A percentile compares a stretch with the other conserved stretches of the same genome.
Evolutionary conservation across 2,797 vertebrate genomes (phyloP).

Genomic region (Sebastes jordani): DNA sequence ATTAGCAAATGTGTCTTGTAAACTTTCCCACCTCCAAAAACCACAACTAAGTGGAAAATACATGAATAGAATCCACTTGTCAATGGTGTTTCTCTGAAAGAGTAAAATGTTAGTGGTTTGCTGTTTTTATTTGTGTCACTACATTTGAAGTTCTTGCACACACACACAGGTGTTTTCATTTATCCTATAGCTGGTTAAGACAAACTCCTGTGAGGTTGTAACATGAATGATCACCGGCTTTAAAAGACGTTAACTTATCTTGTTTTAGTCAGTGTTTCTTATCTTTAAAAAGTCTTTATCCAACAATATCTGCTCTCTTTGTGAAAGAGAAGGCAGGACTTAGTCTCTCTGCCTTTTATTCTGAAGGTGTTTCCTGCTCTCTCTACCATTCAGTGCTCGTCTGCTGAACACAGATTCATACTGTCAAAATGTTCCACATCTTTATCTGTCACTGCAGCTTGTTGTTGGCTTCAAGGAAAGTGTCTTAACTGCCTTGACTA

Average conservation of each 20-base stretch:
- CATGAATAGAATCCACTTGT: not conserved
- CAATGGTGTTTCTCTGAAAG: not conserved
- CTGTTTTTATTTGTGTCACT: not conserved
- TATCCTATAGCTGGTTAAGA: not conserved
- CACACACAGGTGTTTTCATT: not conserved
- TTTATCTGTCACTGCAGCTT: conserved; percentile 1
- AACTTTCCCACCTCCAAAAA: not conserved
- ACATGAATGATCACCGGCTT: not conserved
- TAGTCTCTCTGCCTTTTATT: not conserved
- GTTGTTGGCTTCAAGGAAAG: not conserved
- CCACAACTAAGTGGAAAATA: not conserved
- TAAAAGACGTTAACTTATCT: not conserved
- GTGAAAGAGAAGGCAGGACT: not conserved
- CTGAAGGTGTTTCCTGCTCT: not conserved
- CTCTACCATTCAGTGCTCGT: not conserved
- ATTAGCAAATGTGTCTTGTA: not conserved
- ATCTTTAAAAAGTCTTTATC: not conserved
- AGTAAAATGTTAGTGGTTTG: not conserved
- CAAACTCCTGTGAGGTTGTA: not conserved
- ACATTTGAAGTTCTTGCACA: not conserved
- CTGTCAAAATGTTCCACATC: conserved; percentile 2
- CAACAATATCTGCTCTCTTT: not conserved
- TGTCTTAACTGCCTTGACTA: conserved; percentile 3
- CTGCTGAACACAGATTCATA: not conserved
- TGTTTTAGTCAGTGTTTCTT: not conserved